These are phyloP conservation scores for Cherax quadricarinatus DNA, from an alignment of 1,140 invertebrate genomes.

Conservation along the genomic window DNA sequence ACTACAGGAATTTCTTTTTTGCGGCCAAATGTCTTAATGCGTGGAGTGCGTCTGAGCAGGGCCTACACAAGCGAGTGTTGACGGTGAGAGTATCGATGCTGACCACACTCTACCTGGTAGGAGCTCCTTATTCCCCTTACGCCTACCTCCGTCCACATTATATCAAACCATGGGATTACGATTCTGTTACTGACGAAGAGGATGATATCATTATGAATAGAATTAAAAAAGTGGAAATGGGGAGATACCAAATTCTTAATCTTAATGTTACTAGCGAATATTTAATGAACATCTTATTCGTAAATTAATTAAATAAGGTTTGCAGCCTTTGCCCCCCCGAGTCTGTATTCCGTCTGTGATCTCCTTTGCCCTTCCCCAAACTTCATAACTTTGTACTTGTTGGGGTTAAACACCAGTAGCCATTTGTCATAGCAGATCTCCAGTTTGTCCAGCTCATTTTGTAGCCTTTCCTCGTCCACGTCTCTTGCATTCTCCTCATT, in stretches of 20 bases:
- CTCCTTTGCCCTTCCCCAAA: no score
- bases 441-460: no score
- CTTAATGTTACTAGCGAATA: slow-evolving; percentile 16
- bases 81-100: slow-evolving; percentile 19
- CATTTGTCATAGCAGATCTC: no score
- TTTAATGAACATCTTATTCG: background rate
- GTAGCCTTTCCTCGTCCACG: no score
- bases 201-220: slow-evolving; percentile 8
- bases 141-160: background rate
- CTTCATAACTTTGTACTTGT: no score
- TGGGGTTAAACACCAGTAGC: no score
- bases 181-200: background rate
- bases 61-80: slow-evolving; percentile 24
- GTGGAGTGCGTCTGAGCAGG: slow-evolving; percentile 29
- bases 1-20: slow-evolving; percentile 25
- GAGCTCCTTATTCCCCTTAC: slow-evolving; percentile 34
- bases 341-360: no score
- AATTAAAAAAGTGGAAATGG: slow-evolving; percentile 7
- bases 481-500: no score
- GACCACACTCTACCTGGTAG: slow-evolving; percentile 38
- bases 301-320: no score
- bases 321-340: no score
- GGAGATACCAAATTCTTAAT: slow-evolving; percentile 5
- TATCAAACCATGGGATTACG: slow-evolving; percentile 21
- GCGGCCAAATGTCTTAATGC: slow-evolving; percentile 48